A percentile compares a stretch with the other conserved stretches of the same genome.
Evolutionary conservation across 2,888 invertebrate species (phyloP).

Genomic region (Tipula helvola): DNA sequence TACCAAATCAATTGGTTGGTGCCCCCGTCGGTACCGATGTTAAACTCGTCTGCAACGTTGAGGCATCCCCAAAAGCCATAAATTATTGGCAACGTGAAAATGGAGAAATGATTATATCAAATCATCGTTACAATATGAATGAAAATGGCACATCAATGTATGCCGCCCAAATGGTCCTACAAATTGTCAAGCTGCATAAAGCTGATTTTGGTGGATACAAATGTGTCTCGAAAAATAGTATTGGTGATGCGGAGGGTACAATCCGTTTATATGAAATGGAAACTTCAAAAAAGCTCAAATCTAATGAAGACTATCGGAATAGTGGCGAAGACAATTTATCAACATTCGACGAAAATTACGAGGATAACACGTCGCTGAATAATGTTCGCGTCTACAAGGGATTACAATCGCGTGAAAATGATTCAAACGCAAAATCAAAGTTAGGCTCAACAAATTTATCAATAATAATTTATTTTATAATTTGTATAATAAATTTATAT

Average conservation of each 20-base stretch:
- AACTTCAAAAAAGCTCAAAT: constrained; percentile 35
- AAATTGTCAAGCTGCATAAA: constrained; percentile 60
- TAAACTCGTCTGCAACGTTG: constrained; percentile 73
- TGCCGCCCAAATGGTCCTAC: constrained; percentile 71
- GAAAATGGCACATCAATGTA: constrained; percentile 71
- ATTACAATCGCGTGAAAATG: neutral
- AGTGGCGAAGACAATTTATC: neutral
- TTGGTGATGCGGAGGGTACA: constrained; percentile 81
- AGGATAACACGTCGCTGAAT: neutral
- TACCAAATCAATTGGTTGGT: constrained; percentile 85
- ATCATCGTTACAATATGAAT: constrained; percentile 72
- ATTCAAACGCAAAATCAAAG: neutral
- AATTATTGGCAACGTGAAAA: constrained; percentile 89
- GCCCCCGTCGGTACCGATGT: constrained; percentile 78
- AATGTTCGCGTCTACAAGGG: neutral
- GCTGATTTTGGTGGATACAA: constrained; percentile 77
- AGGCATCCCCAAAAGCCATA: constrained; percentile 86
- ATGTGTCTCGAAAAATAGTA: constrained; percentile 85
- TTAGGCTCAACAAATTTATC: neutral
- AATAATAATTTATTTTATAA: neutral
- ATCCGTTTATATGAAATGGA: constrained; percentile 66
- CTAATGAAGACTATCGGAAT: neutral
- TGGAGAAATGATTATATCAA: constrained; percentile 84
- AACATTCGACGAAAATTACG: neutral
- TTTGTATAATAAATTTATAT: neutral